Evolutionary conservation across 2,113 vertebrate genomes (phyloP).

Genomic region (Eulemur rufifrons): DNA sequence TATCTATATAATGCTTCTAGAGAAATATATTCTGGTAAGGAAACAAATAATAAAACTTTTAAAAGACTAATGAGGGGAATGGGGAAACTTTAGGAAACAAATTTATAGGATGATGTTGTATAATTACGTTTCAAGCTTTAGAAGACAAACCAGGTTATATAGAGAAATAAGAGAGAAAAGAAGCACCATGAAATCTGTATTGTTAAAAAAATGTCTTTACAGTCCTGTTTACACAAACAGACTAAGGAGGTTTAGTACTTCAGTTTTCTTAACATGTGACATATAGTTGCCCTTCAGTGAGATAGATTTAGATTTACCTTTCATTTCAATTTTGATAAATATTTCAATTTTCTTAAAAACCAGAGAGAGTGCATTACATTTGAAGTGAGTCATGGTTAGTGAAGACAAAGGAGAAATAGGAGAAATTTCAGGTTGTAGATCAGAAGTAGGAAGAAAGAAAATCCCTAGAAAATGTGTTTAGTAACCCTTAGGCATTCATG

Average conservation of each 20-base stretch:
- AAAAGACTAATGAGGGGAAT: slow-evolving; percentile 65
- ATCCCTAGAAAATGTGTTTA: not conserved
- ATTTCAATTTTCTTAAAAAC: slow-evolving; percentile 48
- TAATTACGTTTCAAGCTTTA: not conserved
- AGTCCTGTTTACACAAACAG: not conserved
- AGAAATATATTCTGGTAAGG: slow-evolving; percentile 67
- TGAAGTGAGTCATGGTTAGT: not conserved
- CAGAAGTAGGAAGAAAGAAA: slow-evolving; percentile 47
- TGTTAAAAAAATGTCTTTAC: not conserved
- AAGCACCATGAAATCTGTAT: not conserved
- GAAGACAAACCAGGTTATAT: slow-evolving; percentile 9
- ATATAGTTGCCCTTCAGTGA: not conserved
- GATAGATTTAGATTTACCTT: slow-evolving; percentile 30
- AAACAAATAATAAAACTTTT: slow-evolving; percentile 69
- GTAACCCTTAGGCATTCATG: not conserved
- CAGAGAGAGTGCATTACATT: not conserved
- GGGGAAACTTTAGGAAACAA: slow-evolving; percentile 59
- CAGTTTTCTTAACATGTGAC: not conserved
- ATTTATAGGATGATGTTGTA: slow-evolving; percentile 19
- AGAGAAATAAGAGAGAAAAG: not conserved
- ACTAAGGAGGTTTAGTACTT: not conserved
- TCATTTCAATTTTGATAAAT: slow-evolving; percentile 52
- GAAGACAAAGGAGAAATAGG: slow-evolving; percentile 43
- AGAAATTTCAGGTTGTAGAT: not conserved
- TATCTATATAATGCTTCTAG: slow-evolving; percentile 73